A percentile compares a stretch with the other conserved stretches of the same genome.
Conservation (phyloP, 2,113 vertebrate genomes). For the Nymphicus hollandicus region DNA sequence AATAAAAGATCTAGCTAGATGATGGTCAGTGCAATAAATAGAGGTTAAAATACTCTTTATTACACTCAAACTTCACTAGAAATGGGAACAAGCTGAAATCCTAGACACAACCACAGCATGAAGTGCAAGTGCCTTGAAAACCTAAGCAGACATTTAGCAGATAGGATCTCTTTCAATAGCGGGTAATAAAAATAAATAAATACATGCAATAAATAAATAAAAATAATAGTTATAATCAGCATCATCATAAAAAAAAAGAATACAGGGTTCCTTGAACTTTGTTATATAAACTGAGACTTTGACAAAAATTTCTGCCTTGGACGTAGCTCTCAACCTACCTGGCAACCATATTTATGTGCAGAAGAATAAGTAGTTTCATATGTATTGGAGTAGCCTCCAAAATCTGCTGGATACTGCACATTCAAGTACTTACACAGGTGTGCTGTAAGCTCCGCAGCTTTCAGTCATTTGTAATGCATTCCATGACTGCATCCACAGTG, state of each 20-base stretch:
- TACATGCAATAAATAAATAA: no score
- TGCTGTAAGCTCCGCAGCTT: not conserved
- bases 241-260: not conserved
- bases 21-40: not conserved
- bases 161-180: not conserved
- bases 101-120: not conserved
- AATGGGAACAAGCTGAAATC: not conserved
- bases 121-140: not conserved
- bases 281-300: not conserved
- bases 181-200: not conserved
- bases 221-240: not conserved
- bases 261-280: not conserved
- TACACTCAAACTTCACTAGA: not conserved
- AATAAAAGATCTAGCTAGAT: constrained; percentile 5
- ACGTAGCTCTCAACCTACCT: not conserved
- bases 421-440: not conserved
- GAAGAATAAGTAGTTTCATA: not conserved
- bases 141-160: not conserved
- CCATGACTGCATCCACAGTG: not conserved
- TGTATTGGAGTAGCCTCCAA: not conserved
- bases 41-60: not conserved
- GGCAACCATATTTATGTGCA: not conserved
- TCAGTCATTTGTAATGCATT: accelerated
- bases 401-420: not conserved
- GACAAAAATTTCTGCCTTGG: not conserved